phyloP scores from a whole-genome alignment of 2,888 invertebrate species.

The Lasioglossum lativentre region DNA sequence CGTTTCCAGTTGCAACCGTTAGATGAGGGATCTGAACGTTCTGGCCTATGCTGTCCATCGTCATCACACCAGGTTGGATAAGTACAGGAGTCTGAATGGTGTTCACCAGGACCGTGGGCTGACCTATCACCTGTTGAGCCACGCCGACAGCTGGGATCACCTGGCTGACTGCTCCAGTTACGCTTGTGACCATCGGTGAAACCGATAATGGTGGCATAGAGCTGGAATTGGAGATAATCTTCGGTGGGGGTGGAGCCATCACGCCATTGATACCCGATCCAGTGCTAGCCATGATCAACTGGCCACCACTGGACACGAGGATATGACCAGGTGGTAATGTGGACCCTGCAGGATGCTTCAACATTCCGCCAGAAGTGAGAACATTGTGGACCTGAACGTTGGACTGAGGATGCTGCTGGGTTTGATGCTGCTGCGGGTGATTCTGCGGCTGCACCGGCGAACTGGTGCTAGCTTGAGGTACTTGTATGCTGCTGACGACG shows the following conservation, averaged over 20 bases:
- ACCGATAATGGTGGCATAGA: conserved; percentile 88
- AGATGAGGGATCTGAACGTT: conserved; percentile 89
- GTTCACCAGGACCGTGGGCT: conserved; percentile 92
- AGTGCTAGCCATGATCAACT: conserved; percentile 89
- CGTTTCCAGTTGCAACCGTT: conserved; percentile 88
- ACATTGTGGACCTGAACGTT: conserved; percentile 81
- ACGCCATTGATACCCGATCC: conserved; percentile 85
- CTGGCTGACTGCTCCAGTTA: conserved; percentile 88
- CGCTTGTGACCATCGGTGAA: conserved; percentile 88
- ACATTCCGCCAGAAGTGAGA: conserved; percentile 81
- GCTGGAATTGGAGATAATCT: conserved; percentile 84
- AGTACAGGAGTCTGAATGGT: conserved; percentile 92
- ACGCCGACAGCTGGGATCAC: conserved; percentile 88
- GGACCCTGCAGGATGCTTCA: conserved; percentile 85
- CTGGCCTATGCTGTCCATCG: conserved; percentile 91
- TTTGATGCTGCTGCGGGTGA: conserved; percentile 73
- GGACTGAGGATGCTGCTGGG: conserved; percentile 78
- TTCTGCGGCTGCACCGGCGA: conserved; percentile 73
- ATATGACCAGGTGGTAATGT: conserved; percentile 89
- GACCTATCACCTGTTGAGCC: conserved; percentile 89
- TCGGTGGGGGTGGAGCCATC: conserved; percentile 88
- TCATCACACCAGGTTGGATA: conserved; percentile 91
- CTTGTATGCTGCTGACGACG: conserved; percentile 90
- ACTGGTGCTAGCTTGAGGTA: conserved; percentile 84
- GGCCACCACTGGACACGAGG: conserved; percentile 91